Evolutionary conservation across 2,888 invertebrate genomes (phyloP).

Genomic region (Neoaliturus tenellus): DNA sequence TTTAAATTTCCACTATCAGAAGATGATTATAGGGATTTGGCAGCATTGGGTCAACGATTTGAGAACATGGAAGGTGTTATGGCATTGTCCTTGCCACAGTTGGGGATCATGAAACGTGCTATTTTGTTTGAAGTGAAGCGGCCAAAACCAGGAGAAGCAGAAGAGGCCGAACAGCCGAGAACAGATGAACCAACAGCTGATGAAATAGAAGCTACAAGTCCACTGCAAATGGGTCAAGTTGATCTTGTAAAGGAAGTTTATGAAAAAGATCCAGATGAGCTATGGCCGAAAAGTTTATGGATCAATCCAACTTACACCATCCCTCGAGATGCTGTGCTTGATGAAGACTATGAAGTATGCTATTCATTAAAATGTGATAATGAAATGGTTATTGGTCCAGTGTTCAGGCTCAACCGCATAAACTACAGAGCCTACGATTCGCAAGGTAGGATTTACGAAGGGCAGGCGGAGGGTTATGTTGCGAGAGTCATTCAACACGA

Average conservation of each 20-base stretch:
- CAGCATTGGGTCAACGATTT: background rate
- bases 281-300: background rate
- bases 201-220: background rate
- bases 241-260: background rate
- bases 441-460: background rate
- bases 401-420: constrained; percentile 26
- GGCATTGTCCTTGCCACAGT: background rate
- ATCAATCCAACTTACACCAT: constrained; percentile 7
- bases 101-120: constrained; percentile 16
- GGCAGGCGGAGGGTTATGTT: background rate
- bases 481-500: constrained; percentile 25
- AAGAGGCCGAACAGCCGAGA: background rate
- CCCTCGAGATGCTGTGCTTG: background rate
- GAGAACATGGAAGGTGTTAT: background rate
- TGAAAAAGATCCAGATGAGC: background rate
- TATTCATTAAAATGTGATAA: background rate
- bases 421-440: constrained; percentile 17
- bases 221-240: too few species aligned
- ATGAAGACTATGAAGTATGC: constrained; percentile 15
- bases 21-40: background rate
- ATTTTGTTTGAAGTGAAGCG: background rate
- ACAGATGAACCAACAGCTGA: background rate
- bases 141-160: background rate
- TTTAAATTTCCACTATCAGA: background rate
- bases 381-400: background rate